Percentiles rank a stretch among this genome's conserved stretches.
These are phyloP conservation scores for Aspidiotus destructor DNA, from an alignment of 2,888 invertebrate genomes.

Conservation along the genomic window DNA sequence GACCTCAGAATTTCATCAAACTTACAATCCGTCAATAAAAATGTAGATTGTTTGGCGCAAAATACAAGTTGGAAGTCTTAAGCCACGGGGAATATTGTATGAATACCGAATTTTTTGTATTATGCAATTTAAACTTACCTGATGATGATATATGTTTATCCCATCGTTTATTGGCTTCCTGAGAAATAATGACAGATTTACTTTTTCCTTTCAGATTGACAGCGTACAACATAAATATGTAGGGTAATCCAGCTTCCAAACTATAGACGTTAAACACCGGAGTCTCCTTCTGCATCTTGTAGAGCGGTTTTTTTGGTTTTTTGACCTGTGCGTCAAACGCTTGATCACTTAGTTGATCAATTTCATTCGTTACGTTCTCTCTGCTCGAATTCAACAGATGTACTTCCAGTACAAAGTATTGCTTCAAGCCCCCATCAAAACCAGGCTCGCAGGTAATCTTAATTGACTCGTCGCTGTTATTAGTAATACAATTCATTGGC, in stretches of 20 bases:
- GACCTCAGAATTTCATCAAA: too few relatives aligned
- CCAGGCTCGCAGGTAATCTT: slow-evolving; percentile 67
- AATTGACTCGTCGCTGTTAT: slow-evolving; percentile 50
- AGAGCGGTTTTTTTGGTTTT: slow-evolving; percentile 48
- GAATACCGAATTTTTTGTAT: too few relatives aligned
- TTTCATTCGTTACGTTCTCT: slow-evolving; percentile 41
- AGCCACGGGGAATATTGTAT: too few relatives aligned
- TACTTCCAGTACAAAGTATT: slow-evolving; percentile 72
- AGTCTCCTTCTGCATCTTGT: slow-evolving; percentile 47
- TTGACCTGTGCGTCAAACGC: slow-evolving; percentile 44
- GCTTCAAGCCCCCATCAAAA: slow-evolving; percentile 69
- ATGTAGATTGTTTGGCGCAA: too few relatives aligned
- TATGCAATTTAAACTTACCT: slow-evolving; percentile 8
- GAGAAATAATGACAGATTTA: slow-evolving; percentile 55
- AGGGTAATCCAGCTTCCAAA: slow-evolving; percentile 64
- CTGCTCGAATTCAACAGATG: slow-evolving; percentile 38
- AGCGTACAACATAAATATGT: slow-evolving; percentile 69
- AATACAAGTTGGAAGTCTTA: too few relatives aligned
- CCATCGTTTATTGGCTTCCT: slow-evolving; percentile 6
- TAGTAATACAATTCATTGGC: slow-evolving; percentile 62
- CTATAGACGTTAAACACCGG: slow-evolving; percentile 44
- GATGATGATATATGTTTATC: slow-evolving; percentile 15
- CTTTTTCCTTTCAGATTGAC: slow-evolving; percentile 73
- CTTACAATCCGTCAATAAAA: too few relatives aligned
- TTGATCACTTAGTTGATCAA: slow-evolving; percentile 34